Evolutionary conservation across 2,888 invertebrate species (phyloP), one percentile per base, ranked within the genome.

Genomic region (Brenthis hecate): DNA sequence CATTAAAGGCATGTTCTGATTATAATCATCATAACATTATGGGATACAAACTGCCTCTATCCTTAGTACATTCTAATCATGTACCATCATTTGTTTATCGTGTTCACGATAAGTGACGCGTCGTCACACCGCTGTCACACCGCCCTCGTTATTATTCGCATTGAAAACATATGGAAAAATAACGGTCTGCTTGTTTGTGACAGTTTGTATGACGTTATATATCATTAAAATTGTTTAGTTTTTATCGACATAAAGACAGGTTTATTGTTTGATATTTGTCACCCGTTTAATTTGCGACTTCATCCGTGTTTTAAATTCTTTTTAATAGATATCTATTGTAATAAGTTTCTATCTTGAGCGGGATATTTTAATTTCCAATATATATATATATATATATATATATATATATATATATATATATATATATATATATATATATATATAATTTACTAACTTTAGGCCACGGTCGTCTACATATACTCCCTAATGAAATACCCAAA

Each of bases 111-210:
- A 60, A 60, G 28, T 60, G 50, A 50, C 60, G 36, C 8, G 28
- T 60, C 48, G 50, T 32, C n/a, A 60, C 50, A 50, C 11, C n/a
- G 16, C 50, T 50, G 60, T 60, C 50, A 60, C 48, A 50, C 32
- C 60, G 50, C 48, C 50, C 60, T 60, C 60, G 60, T 60, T 60
- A 60, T 28, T 28, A 50, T 60, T 56, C 56, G 32, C 60, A 48
- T 58, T 58, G 58, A 14, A 58, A 28, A 48, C 58, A 60, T 13
- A 32, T 60, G 60, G 50, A 50, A 60, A 60, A 50, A 50, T 60
- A 60, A 60, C 32, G 11, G 32, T 13, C 43, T 47, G 19, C 13
- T 32, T 50, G 60, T 60, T 50, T 60, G 28, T 50, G 28, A 60
- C 50, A 11, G n/a, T 14, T 57, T 19, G 19, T 32, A 32, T n/a